Conservation (phyloP, 1,140 invertebrate species). For the Psilanteris sp. region DNA sequence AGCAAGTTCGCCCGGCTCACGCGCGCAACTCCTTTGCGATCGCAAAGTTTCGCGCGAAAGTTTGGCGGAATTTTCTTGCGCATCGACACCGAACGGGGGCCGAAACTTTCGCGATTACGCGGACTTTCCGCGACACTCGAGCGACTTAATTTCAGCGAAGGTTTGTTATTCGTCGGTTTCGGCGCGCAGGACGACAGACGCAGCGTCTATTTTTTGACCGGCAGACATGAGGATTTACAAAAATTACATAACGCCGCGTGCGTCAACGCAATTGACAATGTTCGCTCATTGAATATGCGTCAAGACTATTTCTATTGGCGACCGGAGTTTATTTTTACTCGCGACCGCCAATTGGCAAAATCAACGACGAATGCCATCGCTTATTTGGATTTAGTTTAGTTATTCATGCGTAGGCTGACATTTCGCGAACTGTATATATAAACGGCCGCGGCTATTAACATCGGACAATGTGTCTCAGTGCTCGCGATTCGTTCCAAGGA, state of each 20-base stretch:
- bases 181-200: too few relatives aligned
- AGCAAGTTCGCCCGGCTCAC: too few relatives aligned
- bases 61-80: too few relatives aligned
- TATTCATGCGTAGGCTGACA: conserved; percentile 41
- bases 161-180: too few relatives aligned
- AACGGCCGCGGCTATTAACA: conserved; percentile 26
- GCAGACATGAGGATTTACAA: too few relatives aligned
- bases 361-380: conserved; percentile 51
- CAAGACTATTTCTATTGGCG: conserved; percentile 66
- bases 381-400: conserved; percentile 46
- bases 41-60: too few relatives aligned
- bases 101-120: too few relatives aligned
- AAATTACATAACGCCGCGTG: conserved; percentile 44
- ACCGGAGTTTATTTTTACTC: conserved; percentile 50
- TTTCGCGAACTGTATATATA: conserved; percentile 20
- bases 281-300: conserved; percentile 62
- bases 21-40: too few relatives aligned
- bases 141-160: too few relatives aligned
- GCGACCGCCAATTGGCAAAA: conserved; percentile 52
- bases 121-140: too few relatives aligned
- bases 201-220: conserved; percentile 3
- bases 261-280: conserved; percentile 63
- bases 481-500: conserved; percentile 6
- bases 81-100: too few relatives aligned
- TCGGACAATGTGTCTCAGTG: background rate